phyloP scores from a whole-genome alignment of 1,140 invertebrate species.

The Penaeus vannamei region DNA sequence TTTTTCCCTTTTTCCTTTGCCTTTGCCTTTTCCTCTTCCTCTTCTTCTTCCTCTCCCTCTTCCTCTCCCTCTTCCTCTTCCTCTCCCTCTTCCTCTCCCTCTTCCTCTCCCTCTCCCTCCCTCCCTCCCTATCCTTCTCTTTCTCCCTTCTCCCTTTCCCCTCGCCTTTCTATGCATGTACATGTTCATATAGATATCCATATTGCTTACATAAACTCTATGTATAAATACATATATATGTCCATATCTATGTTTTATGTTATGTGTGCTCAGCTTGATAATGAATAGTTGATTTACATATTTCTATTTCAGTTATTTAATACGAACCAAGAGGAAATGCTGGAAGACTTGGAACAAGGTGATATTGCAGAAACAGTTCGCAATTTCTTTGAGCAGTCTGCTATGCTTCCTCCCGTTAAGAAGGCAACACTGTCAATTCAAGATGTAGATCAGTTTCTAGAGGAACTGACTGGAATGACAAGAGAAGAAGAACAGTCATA shows the following conservation, averaged over 20 bases:
- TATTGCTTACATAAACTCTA: too few relatives aligned
- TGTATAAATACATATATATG: too few relatives aligned
- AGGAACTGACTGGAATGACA: slow-evolving; percentile 82
- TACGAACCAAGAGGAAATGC: slow-evolving; percentile 84
- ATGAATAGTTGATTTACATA: slow-evolving; percentile 14
- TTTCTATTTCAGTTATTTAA: slow-evolving; percentile 78
- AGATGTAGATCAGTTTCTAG: slow-evolving; percentile 84
- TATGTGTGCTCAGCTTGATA: neutral
- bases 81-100: too few relatives aligned
- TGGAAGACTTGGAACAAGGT: slow-evolving; percentile 88
- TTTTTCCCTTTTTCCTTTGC: neutral
- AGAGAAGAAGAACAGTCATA: slow-evolving; percentile 90
- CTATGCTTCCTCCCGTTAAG: slow-evolving; percentile 77
- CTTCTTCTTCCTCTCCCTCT: too few relatives aligned
- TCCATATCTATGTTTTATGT: too few relatives aligned
- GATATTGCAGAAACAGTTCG: slow-evolving; percentile 92
- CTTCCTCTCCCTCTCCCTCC: too few relatives aligned
- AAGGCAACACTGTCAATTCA: slow-evolving; percentile 81
- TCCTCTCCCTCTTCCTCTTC: too few relatives aligned
- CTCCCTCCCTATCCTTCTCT: too few relatives aligned
- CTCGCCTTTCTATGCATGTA: neutral
- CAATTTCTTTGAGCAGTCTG: slow-evolving; percentile 83
- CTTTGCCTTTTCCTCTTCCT: too few relatives aligned
- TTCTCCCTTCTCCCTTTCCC: too few relatives aligned
- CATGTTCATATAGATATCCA: too few relatives aligned